phyloP scores from a whole-genome alignment of 2,797 vertebrate species.

The Rhincodon typus region DNA sequence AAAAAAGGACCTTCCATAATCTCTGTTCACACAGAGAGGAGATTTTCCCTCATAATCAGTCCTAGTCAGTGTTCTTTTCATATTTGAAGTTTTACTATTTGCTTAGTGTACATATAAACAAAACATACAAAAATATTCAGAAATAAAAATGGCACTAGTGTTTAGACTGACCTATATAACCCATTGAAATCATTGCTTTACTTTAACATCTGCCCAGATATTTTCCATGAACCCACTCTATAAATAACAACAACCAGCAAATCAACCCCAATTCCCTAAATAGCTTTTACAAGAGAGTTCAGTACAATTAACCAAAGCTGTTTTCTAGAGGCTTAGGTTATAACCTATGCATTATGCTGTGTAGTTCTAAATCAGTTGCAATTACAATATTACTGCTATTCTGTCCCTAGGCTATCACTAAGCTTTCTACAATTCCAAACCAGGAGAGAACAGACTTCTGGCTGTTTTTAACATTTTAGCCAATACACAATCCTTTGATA shows the following conservation, averaged over 20 bases:
- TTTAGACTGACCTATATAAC: neutral
- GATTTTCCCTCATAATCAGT: neutral
- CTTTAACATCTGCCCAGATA: neutral
- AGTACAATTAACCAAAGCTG: conserved; percentile 35
- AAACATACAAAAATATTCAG: neutral
- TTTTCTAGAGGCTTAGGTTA: conserved; percentile 27
- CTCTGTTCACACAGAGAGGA: neutral
- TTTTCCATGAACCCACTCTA: neutral
- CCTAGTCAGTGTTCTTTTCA: neutral
- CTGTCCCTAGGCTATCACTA: conserved; percentile 28
- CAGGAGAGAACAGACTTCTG: neutral
- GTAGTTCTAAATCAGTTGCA: conserved; percentile 28
- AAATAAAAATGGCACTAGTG: neutral
- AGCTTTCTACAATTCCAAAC: neutral
- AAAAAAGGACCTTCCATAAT: neutral
- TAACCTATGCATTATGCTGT: conserved; percentile 35
- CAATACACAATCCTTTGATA: neutral
- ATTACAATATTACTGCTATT: conserved; percentile 33
- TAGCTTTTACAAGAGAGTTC: conserved; percentile 24
- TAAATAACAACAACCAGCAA: conserved; percentile 33
- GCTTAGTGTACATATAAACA: neutral
- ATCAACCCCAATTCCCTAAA: conserved; percentile 29
- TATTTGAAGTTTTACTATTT: neutral
- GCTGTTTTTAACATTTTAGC: neutral
- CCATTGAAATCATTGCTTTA: neutral